These are phyloP conservation scores for Megalops atlanticus DNA, from an alignment of 2,113 vertebrate species.

Conservation along the genomic window DNA sequence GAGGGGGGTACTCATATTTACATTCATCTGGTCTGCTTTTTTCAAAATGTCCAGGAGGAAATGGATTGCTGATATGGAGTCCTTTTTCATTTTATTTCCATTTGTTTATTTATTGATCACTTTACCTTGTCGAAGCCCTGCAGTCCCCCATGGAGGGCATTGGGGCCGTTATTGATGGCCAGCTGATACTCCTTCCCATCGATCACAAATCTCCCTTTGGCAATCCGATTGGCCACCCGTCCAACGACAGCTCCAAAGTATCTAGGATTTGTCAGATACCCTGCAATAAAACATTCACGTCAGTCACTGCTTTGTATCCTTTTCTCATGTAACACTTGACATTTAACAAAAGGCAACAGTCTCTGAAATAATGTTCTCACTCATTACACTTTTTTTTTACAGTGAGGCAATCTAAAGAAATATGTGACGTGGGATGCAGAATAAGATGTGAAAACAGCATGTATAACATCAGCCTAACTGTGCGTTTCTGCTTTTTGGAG, in stretches of 20 bases:
- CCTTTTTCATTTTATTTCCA: not conserved
- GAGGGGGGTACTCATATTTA: not conserved
- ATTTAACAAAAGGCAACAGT: not conserved
- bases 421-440: too few relatives aligned
- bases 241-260: constrained; percentile 87
- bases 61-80: not conserved
- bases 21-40: not conserved
- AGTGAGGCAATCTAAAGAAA: too few relatives aligned
- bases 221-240: constrained; percentile 90
- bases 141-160: constrained; percentile 88
- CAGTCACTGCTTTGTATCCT: not conserved
- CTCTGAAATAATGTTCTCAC: too few relatives aligned
- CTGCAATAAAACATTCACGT: constrained; percentile 58
- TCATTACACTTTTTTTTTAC: too few relatives aligned
- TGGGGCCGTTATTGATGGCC: constrained; percentile 83
- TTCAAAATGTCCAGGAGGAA: not conserved
- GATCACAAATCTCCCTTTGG: constrained; percentile 74
- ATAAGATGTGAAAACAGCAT: too few relatives aligned
- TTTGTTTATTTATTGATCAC: constrained; percentile 16
- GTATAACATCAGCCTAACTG: too few relatives aligned
- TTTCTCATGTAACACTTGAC: constrained; percentile 45
- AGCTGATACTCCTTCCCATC: constrained; percentile 79
- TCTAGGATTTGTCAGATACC: constrained; percentile 80
- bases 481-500: too few relatives aligned
- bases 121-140: constrained; percentile 89